These are phyloP conservation scores for Clarias pachynema DNA, from an alignment of 2,797 vertebrate species.

Conservation along the genomic window DNA sequence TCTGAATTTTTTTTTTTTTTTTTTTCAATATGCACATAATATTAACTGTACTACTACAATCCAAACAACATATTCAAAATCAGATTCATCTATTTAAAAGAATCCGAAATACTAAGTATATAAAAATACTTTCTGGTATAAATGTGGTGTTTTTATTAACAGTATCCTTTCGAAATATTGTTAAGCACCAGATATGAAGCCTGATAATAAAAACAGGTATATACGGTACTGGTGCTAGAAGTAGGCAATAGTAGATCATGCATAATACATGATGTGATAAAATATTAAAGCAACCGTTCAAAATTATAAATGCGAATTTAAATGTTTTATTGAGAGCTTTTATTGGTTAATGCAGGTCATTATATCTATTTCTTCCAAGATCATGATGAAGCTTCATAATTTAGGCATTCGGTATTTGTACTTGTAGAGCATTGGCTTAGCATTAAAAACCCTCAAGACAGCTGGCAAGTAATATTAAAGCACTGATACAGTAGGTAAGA, in stretches of 20 bases:
- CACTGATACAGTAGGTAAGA: too few species aligned
- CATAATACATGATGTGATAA: slow-evolving; percentile 20
- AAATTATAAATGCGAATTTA: neutral
- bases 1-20: too few species aligned
- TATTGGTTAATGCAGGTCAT: neutral
- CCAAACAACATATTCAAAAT: neutral
- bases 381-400: neutral
- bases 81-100: neutral
- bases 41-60: neutral
- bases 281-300: slow-evolving; percentile 10
- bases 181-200: neutral
- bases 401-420: neutral
- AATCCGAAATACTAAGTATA: neutral
- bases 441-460: too few species aligned
- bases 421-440: neutral
- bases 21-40: neutral
- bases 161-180: neutral
- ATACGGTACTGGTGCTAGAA: neutral
- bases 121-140: neutral
- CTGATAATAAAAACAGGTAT: neutral
- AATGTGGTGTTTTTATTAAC: neutral
- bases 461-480: neutral
- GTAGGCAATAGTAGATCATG: neutral
- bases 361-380: neutral
- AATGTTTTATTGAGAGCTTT: slow-evolving; percentile 1